Evolutionary conservation across 1,140 invertebrate genomes (phyloP).

Genomic region (Leptopilina clavipes): DNA sequence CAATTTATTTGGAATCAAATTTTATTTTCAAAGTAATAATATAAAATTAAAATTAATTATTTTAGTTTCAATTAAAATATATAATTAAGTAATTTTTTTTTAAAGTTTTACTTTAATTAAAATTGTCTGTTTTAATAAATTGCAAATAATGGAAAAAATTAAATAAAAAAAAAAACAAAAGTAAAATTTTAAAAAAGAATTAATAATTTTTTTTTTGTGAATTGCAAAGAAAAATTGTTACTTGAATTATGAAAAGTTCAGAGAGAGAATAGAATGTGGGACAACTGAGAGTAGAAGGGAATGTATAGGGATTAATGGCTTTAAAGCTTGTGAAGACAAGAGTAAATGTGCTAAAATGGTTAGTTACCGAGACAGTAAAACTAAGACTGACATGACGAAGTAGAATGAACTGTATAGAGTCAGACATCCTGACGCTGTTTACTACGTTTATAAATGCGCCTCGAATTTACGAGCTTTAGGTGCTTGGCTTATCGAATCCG

Average conservation of each 20-base stretch:
- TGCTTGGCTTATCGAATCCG: conserved; percentile 20
- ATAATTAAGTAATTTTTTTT: too few relatives aligned
- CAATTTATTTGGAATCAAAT: background rate
- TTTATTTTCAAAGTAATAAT: background rate
- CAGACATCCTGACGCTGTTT: conserved; percentile 32
- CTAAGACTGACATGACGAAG: conserved; percentile 28
- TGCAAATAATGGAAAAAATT: too few relatives aligned
- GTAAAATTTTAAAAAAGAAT: too few relatives aligned
- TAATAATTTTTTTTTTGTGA: background rate
- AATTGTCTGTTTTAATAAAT: background rate
- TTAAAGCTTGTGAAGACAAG: conserved; percentile 7
- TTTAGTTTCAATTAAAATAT: too few relatives aligned
- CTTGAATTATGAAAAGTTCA: background rate
- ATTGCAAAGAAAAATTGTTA: background rate
- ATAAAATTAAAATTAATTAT: too few relatives aligned
- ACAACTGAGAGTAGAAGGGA: background rate
- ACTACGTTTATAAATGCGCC: conserved; percentile 22
- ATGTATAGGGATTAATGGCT: background rate
- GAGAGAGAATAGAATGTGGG: background rate
- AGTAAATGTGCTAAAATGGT: conserved; percentile 21
- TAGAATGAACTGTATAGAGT: conserved; percentile 5
- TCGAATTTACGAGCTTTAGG: background rate
- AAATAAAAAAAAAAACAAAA: too few relatives aligned
- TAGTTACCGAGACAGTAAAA: conserved; percentile 22
- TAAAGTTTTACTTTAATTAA: too few relatives aligned